phyloP scores from a whole-genome alignment of 1,140 invertebrate genomes.

The Stegodyphus mimosarum region DNA sequence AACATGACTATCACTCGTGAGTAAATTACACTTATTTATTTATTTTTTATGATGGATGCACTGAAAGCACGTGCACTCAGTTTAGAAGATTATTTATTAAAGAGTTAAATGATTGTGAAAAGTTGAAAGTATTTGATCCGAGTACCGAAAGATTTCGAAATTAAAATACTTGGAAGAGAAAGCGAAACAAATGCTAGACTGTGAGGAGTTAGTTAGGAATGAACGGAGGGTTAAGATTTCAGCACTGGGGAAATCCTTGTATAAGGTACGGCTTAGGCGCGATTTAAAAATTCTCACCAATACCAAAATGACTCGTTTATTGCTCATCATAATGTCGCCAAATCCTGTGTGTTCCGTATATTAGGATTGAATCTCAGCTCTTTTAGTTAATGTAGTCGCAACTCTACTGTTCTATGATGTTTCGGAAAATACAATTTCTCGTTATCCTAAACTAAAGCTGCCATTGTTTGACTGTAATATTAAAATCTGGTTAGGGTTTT shows the following conservation, averaged over 20 bases:
- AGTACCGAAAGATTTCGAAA: not conserved
- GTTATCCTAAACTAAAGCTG: not conserved
- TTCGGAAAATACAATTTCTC: not conserved
- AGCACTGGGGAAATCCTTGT: too few relatives aligned
- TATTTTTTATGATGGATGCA: not conserved
- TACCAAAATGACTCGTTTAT: too few relatives aligned
- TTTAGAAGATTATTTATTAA: not conserved
- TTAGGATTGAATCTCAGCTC: not conserved
- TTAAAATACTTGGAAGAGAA: not conserved
- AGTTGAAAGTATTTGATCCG: not conserved
- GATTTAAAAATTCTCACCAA: too few relatives aligned
- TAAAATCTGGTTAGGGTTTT: not conserved
- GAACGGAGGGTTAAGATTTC: too few relatives aligned
- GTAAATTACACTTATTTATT: too few relatives aligned
- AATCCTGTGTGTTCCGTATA: too few relatives aligned
- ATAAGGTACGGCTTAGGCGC: too few relatives aligned
- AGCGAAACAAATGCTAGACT: not conserved
- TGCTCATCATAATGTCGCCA: too few relatives aligned
- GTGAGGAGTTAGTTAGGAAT: not conserved
- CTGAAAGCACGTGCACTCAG: not conserved
- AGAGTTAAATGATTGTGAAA: not conserved
- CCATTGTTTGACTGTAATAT: conserved; percentile 7
- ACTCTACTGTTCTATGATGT: not conserved
- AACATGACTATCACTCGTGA: too few relatives aligned
- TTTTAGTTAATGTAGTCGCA: not conserved